Conservation (phyloP, 1,140 invertebrate genomes). For the Drosophila tristis region DNA sequence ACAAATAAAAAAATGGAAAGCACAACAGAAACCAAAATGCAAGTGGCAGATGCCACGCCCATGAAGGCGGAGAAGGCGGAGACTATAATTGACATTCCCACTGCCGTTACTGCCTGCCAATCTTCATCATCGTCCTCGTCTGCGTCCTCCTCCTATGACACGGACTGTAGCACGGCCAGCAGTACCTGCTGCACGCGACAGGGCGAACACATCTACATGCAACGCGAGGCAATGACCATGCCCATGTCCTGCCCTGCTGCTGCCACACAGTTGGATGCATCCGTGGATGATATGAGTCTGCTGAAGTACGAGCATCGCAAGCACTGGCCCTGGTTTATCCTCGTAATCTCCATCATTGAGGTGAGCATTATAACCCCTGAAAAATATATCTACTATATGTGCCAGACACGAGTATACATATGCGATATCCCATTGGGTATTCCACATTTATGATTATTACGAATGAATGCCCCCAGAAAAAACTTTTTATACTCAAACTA, state of each 20-base stretch:
- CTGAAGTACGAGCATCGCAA: conserved; percentile 73
- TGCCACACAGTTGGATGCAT: conserved; percentile 16
- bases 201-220: conserved; percentile 81
- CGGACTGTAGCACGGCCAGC: conserved; percentile 79
- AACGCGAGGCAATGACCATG: conserved; percentile 47
- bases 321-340: conserved; percentile 91
- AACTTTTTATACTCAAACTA: conserved; percentile 72
- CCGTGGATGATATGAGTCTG: conserved; percentile 52
- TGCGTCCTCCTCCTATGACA: conserved; percentile 74
- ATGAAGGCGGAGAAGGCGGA: conserved; percentile 27
- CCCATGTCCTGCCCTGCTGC: conserved; percentile 15
- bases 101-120: conserved; percentile 22
- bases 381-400: no score
- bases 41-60: conserved; percentile 44
- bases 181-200: conserved; percentile 81
- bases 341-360: conserved; percentile 94
- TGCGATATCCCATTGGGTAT: no score
- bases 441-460: conserved; percentile 2
- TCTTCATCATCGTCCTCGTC: conserved; percentile 26
- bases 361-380: conserved; percentile 85
- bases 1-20: conserved; percentile 39
- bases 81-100: conserved; percentile 82
- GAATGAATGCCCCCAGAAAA: conserved; percentile 31
- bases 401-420: no score
- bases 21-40: conserved; percentile 51